Evolutionary conservation across 92 coral and sea anemone species (phyloP).

Genomic region (Porites divaricata): DNA sequence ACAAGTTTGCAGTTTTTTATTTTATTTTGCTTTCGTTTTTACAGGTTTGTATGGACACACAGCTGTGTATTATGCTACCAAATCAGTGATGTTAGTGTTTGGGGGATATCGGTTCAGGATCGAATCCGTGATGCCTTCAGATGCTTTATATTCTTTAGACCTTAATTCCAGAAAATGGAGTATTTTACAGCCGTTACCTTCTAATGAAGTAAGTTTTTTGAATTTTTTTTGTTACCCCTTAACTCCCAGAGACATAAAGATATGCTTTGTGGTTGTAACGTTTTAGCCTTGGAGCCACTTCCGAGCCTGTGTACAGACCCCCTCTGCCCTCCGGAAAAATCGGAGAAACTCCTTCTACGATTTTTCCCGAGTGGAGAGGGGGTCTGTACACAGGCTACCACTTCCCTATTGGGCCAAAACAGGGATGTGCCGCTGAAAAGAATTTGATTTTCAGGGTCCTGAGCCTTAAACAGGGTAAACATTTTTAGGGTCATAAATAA

Average conservation of each 20-base stretch:
- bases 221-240: not conserved
- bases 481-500: no score
- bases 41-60: slow-evolving; percentile 92
- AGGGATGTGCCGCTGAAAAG: no score
- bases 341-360: no score
- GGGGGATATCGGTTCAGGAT: slow-evolving; percentile 81
- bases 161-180: slow-evolving; percentile 71
- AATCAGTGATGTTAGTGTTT: slow-evolving; percentile 79
- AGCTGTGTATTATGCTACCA: slow-evolving; percentile 74
- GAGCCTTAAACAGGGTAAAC: no score
- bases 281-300: no score
- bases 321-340: no score
- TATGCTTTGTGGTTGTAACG: no score
- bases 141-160: slow-evolving; percentile 75
- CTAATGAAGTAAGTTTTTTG: slow-evolving; percentile 54
- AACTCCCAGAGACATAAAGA: not conserved
- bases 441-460: no score
- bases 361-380: no score
- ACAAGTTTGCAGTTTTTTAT: not conserved
- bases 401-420: no score
- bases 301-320: no score
- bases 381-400: no score
- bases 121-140: slow-evolving; percentile 58
- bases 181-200: slow-evolving; percentile 63
- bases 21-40: not conserved